These are phyloP conservation scores for Dermochelys coriacea DNA, from an alignment of 2,797 vertebrate species.

Conservation along the genomic window DNA sequence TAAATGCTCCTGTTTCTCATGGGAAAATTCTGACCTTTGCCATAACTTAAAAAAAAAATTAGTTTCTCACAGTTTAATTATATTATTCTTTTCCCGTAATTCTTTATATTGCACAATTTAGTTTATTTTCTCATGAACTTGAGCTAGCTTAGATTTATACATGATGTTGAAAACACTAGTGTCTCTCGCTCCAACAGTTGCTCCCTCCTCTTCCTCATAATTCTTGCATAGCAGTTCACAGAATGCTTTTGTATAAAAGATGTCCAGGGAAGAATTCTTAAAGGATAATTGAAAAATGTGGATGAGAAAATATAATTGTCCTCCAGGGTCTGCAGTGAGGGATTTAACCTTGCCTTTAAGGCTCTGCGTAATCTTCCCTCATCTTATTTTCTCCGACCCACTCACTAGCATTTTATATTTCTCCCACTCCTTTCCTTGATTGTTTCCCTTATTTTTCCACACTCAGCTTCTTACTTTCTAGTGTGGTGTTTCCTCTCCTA, in stretches of 20 bases:
- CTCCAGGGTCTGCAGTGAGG: accelerated
- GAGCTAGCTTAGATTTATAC: neutral
- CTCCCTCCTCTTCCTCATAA: neutral
- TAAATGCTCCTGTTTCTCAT: neutral
- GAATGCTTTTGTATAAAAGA: neutral
- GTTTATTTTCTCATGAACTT: neutral
- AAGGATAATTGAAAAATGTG: neutral
- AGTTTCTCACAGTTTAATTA: neutral
- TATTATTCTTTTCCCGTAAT: neutral
- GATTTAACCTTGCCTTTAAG: neutral
- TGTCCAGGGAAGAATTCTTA: neutral
- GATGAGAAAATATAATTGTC: neutral
- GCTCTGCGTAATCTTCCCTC: neutral
- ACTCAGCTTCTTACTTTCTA: neutral
- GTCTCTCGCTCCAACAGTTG: neutral
- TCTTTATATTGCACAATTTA: neutral
- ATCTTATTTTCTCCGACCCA: neutral
- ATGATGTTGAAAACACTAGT: neutral
- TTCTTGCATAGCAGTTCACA: neutral
- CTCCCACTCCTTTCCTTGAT: neutral
- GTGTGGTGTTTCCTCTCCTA: neutral
- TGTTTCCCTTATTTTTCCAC: neutral
- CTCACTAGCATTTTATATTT: neutral
- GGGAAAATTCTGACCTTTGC: neutral
- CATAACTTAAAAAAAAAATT: neutral